A percentile compares a stretch with the other conserved stretches of the same genome.
Evolutionary conservation across 2,797 vertebrate species (phyloP).

Genomic region (Capromys pilorides): DNA sequence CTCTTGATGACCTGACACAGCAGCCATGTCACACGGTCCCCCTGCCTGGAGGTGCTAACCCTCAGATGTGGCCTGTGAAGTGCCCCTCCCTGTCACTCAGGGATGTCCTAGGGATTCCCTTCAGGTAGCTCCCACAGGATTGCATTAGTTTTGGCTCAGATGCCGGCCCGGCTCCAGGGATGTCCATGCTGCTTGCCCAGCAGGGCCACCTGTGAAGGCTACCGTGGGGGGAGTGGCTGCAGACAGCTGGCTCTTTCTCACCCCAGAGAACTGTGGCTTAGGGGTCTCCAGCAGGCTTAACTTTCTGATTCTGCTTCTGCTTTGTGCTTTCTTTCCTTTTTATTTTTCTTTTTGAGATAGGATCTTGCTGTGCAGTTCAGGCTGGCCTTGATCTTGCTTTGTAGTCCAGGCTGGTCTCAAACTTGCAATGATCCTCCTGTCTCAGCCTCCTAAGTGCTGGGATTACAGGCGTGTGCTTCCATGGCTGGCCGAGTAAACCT

Average conservation of each 20-base stretch:
- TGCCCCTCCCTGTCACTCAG: accelerated
- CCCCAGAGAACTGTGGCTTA: background rate
- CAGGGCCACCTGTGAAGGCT: background rate
- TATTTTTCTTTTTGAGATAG: too few species aligned
- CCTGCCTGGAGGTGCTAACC: background rate
- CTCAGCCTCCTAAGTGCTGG: too few species aligned
- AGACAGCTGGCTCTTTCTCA: background rate
- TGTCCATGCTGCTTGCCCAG: background rate
- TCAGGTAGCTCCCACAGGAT: background rate
- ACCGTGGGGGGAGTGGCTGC: background rate
- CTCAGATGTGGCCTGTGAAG: background rate
- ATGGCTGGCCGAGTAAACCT: background rate
- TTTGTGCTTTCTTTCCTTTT: too few species aligned
- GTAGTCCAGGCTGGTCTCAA: background rate
- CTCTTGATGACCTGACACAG: background rate
- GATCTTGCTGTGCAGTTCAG: too few species aligned
- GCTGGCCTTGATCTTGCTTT: too few species aligned
- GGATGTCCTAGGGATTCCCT: background rate
- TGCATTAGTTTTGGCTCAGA: accelerated
- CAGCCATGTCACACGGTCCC: too few species aligned
- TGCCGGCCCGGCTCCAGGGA: background rate
- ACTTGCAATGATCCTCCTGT: too few species aligned
- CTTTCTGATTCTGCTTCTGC: too few species aligned
- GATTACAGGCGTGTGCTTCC: too few species aligned
- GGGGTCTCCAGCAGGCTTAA: background rate